phyloP scores from a whole-genome alignment of 2,113 vertebrate species.

The Solenodon paradoxus region DNA sequence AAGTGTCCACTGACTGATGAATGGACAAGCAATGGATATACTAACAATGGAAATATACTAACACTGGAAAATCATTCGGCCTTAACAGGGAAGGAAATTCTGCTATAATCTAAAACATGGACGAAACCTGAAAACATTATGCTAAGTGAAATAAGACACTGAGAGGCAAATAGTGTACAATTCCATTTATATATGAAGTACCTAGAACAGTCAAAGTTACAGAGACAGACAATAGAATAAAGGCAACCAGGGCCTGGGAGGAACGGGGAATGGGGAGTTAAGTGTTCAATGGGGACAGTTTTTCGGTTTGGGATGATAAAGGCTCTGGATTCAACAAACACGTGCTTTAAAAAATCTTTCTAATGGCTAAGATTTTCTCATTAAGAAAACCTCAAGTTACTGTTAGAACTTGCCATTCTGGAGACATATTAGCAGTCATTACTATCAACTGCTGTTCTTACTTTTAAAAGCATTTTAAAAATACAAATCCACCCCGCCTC shows the following conservation, averaged over 20 bases:
- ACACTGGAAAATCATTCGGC: neutral
- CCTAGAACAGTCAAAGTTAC: neutral
- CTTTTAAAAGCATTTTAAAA: constrained; percentile 2
- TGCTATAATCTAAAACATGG: neutral
- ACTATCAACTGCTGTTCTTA: neutral
- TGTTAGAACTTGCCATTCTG: neutral
- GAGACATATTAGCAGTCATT: neutral
- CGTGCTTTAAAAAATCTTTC: neutral
- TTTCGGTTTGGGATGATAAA: neutral
- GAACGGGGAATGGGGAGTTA: neutral
- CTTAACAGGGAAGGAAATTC: neutral
- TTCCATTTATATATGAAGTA: neutral
- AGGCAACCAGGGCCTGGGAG: neutral
- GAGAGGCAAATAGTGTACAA: neutral
- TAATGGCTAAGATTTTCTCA: neutral
- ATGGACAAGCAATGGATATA: neutral
- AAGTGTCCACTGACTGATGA: neutral
- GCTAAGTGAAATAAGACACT: neutral
- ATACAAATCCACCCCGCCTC: neutral
- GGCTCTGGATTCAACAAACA: neutral
- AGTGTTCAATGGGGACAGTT: neutral
- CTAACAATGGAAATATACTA: neutral
- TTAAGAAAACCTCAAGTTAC: neutral
- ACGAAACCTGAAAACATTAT: neutral
- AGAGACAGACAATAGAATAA: neutral